Evolutionary conservation across 2,113 vertebrate genomes (phyloP).

Genomic region (Zosterops lateralis): DNA sequence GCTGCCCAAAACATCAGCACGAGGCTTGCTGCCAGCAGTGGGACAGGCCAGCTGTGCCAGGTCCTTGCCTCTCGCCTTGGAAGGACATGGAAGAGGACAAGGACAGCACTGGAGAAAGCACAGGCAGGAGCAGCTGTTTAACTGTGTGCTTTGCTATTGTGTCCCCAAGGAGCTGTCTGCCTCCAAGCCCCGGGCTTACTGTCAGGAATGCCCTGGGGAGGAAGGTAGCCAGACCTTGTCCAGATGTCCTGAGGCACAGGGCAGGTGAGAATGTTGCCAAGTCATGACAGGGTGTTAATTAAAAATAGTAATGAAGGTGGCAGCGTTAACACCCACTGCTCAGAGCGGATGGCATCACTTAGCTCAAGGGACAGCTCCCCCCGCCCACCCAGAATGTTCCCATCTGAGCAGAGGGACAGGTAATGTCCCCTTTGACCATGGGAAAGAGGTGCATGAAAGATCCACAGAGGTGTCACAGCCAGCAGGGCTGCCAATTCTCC

Average conservation of each 20-base stretch:
- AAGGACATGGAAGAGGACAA: not conserved
- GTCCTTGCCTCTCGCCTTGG: not conserved
- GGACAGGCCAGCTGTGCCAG: not conserved
- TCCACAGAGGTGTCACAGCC: accelerated
- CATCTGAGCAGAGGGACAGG: not conserved
- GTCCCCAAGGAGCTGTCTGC: not conserved
- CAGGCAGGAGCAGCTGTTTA: not conserved
- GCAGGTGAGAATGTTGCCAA: not conserved
- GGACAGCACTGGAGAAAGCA: not conserved
- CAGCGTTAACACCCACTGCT: not conserved
- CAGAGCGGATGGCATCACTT: not conserved
- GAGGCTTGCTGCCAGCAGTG: not conserved
- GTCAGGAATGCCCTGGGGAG: not conserved
- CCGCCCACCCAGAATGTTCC: accelerated
- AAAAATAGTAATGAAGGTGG: not conserved
- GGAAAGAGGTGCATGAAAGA: not conserved
- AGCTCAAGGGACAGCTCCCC: not conserved
- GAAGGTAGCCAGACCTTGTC: not conserved
- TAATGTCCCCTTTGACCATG: not conserved
- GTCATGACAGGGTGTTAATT: not conserved
- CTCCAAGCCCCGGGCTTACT: not conserved
- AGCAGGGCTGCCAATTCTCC: not conserved
- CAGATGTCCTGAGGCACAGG: not conserved
- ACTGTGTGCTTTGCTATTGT: not conserved
- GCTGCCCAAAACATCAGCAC: not conserved